phyloP scores from a whole-genome alignment of 2,113 vertebrate species.

The Gadus macrocephalus region DNA sequence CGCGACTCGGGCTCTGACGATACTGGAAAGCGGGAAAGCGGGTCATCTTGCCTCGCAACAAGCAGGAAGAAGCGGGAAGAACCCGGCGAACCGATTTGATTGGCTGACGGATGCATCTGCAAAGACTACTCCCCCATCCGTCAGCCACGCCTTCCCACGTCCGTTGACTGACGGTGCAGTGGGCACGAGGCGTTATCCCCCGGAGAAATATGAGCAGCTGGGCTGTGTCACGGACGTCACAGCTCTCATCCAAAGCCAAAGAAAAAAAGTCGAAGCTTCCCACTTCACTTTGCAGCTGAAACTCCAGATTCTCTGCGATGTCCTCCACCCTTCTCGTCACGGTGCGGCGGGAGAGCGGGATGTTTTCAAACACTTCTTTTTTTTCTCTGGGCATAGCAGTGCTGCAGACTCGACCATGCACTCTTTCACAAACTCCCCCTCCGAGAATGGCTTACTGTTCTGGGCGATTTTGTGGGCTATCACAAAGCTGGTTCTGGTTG shows the following conservation, averaged over 20 bases:
- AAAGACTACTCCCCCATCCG: too few relatives aligned
- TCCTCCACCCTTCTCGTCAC: slow-evolving; percentile 9
- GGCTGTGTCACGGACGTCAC: slow-evolving; percentile 3
- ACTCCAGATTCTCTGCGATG: slow-evolving; percentile 16
- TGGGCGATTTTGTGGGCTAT: too few relatives aligned
- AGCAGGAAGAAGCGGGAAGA: too few relatives aligned
- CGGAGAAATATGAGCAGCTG: slow-evolving; percentile 14
- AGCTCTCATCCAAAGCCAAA: background rate
- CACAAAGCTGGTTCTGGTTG: too few relatives aligned
- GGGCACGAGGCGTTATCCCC: slow-evolving; percentile 10
- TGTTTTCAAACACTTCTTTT: slow-evolving; percentile 20
- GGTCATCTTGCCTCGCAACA: too few relatives aligned
- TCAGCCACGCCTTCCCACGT: too few relatives aligned
- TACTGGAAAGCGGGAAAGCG: too few relatives aligned
- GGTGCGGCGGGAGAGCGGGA: slow-evolving; percentile 12
- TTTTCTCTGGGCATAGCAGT: slow-evolving; percentile 25
- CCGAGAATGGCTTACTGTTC: too few relatives aligned
- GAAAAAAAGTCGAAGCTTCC: slow-evolving; percentile 14
- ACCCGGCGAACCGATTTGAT: too few relatives aligned
- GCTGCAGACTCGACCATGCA: slow-evolving; percentile 23
- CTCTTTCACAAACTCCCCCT: background rate
- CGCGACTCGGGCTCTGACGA: too few relatives aligned
- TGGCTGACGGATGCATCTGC: too few relatives aligned
- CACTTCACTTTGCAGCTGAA: slow-evolving; percentile 13
- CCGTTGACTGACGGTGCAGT: too few relatives aligned